Conservation (phyloP, 1,140 invertebrate species). For the Ceratosolen solmsi region DNA sequence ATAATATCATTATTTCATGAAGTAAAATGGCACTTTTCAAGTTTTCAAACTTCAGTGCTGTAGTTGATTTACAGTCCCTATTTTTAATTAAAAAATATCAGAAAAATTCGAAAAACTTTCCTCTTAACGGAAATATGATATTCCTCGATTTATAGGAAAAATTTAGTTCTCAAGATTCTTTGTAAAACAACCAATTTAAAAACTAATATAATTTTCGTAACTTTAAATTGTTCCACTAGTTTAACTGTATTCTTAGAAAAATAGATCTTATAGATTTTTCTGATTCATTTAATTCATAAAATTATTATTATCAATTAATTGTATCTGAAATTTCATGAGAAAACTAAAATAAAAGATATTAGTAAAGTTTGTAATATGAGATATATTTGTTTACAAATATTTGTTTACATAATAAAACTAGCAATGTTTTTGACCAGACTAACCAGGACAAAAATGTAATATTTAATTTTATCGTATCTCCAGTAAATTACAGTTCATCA, state of each 20-base stretch:
- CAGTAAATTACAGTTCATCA: background rate
- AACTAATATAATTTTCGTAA: background rate
- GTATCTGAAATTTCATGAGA: no score
- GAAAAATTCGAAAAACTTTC: background rate
- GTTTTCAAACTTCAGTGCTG: background rate
- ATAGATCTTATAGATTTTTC: no score
- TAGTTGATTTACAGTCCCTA: background rate
- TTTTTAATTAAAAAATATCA: conserved; percentile 4
- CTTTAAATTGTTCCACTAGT: background rate
- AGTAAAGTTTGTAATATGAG: no score
- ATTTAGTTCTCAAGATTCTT: background rate
- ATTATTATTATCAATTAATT: no score
- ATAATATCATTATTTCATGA: conserved; percentile 16
- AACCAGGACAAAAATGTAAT: no score
- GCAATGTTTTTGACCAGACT: no score
- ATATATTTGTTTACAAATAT: no score
- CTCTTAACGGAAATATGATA: background rate
- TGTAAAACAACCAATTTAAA: background rate
- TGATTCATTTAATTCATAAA: no score
- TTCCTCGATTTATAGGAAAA: background rate
- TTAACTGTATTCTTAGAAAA: background rate
- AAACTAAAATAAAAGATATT: no score
- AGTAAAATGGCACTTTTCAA: background rate
- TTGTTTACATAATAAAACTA: no score
- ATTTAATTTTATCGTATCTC: no score